These are phyloP conservation scores for Zygogramma bicolorata DNA, from an alignment of 2,888 invertebrate genomes.

Conservation along the genomic window DNA sequence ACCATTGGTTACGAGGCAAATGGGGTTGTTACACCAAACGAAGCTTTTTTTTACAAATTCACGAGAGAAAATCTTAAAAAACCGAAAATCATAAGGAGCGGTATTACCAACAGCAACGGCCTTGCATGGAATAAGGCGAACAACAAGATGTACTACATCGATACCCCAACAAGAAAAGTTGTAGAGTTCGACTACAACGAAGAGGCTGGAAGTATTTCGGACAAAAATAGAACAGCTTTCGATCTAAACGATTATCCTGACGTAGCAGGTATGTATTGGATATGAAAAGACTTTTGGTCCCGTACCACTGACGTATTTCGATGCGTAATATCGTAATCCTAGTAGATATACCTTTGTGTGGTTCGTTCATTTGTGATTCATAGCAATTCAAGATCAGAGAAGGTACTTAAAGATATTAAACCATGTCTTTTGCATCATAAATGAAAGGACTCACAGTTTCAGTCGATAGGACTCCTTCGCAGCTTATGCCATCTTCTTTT, in stretches of 20 bases:
- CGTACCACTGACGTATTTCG: neutral
- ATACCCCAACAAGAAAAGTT: constrained; percentile 76
- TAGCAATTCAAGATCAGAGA: too few relatives aligned
- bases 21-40: constrained; percentile 62
- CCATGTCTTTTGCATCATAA: too few relatives aligned
- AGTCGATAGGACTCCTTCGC: too few relatives aligned
- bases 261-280: constrained; percentile 29
- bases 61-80: constrained; percentile 60
- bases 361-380: too few relatives aligned
- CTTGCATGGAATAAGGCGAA: constrained; percentile 80
- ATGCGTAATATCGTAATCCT: neutral
- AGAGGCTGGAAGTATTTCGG: constrained; percentile 68
- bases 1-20: constrained; percentile 74
- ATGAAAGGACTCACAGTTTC: too few relatives aligned
- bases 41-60: constrained; percentile 73
- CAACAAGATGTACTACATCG: constrained; percentile 82
- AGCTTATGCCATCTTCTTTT: too few relatives aligned
- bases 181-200: constrained; percentile 79
- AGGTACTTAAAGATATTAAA: too few relatives aligned
- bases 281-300: neutral
- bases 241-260: constrained; percentile 41
- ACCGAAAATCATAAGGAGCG: constrained; percentile 57
- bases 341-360: too few relatives aligned
- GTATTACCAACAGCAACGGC: constrained; percentile 82
- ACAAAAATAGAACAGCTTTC: constrained; percentile 40